Evolutionary conservation across 2,113 vertebrate species (phyloP).

Genomic region (Microtus montanus): DNA sequence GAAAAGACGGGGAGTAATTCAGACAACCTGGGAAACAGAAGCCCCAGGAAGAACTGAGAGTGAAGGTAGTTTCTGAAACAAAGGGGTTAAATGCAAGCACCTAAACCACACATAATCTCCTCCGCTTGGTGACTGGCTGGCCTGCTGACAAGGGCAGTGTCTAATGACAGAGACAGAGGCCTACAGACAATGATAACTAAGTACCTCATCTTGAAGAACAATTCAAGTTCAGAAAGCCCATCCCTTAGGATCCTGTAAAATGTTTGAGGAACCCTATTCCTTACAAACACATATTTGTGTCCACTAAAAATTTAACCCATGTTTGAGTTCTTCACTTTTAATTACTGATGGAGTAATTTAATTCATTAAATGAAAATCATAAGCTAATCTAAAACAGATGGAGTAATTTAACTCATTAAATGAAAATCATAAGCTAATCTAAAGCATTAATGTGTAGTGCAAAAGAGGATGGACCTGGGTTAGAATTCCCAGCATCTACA

Average conservation of each 20-base stretch:
- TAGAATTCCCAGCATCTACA: background rate
- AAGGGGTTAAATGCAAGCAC: background rate
- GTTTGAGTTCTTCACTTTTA: background rate
- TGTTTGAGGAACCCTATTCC: background rate
- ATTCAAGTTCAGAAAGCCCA: background rate
- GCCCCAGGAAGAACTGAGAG: background rate
- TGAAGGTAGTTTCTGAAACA: background rate
- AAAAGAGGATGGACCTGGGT: background rate
- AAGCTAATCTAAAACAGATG: background rate
- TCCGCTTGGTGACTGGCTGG: background rate
- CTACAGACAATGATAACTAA: background rate
- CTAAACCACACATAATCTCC: background rate
- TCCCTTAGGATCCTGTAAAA: background rate
- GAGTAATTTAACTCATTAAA: background rate
- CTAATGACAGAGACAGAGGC: background rate
- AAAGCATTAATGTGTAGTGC: background rate
- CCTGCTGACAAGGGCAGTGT: background rate
- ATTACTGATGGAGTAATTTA: background rate
- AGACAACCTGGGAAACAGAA: background rate
- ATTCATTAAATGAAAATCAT: background rate
- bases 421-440: background rate
- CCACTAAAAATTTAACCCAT: background rate
- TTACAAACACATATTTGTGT: background rate
- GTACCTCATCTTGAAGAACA: background rate
- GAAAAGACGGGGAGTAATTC: background rate